Base-by-base conservation (phyloP, 1,140 invertebrate genomes). In the Sycobia sp. region DNA sequence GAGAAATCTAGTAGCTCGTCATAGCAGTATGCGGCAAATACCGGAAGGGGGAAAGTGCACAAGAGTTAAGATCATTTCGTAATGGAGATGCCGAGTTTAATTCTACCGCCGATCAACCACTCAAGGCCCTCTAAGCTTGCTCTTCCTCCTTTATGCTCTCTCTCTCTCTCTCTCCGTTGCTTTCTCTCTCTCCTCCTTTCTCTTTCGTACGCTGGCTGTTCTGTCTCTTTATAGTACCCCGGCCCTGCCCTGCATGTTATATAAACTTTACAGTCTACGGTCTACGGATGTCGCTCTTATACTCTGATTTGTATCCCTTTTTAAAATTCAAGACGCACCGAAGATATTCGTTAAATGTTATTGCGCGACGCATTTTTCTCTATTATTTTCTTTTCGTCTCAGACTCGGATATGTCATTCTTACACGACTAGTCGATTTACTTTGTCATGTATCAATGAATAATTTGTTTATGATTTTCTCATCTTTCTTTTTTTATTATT, bases 51-150 rank as follows among this genome's bases (percentile, higher is more conserved):
- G n/a, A 51, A 32, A 62, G 34, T 29, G 25, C 25, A 16, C 43
- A 13, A 38, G 55, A 69, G 62, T 68, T 73, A 67, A 72, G 71
- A 73, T 71, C 60, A 67, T 66, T 69, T 47, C 32, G 51, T 64
- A 67, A 77, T 71, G 63, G 63, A 69, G 67, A 74, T 62, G 61
- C 60, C 57, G 65, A 68, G 58, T 71, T 76, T 74, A 73, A 75
- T 76, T 71, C 71, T 22, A 27, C 68, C 63, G 53, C 67, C 69
- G 71, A 73, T 73, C 74, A 72, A 70, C 65, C 69, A 70, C 67
- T 71, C 65, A 67, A 53, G 69, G 68, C 68, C 67, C 66, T 61
- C 62, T 67, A 61, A 67, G 62, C 69, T 57, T 41, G 29, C 53
- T 50, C 38, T 63, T 36, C 49, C 46, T 63, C 68, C 54, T 34